Conservation (phyloP, 2,888 invertebrate species). For the Drosophila atripex region DNA sequence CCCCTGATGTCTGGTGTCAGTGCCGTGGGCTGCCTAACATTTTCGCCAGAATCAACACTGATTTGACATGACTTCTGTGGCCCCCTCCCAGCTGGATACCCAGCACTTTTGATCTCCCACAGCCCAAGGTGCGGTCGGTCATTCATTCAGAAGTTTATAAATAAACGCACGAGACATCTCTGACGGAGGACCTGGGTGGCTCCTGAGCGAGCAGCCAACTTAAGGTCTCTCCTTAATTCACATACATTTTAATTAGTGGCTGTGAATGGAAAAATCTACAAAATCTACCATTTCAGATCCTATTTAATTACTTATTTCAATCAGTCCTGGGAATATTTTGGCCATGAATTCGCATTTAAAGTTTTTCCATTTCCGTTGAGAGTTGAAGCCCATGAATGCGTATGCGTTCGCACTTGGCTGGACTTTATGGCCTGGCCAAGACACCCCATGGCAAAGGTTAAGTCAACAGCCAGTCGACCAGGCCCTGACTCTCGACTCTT, state of each 20-base stretch:
- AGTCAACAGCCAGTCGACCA: slow-evolving; percentile 38
- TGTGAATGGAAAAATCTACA: not conserved
- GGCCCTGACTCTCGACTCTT: slow-evolving; percentile 8
- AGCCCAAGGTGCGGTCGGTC: slow-evolving; percentile 73
- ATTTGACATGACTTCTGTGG: slow-evolving; percentile 78
- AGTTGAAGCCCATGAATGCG: slow-evolving; percentile 37
- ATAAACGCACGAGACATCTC: slow-evolving; percentile 50
- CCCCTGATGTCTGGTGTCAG: slow-evolving; percentile 15
- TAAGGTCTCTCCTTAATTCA: slow-evolving; percentile 5
- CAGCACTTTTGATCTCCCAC: slow-evolving; percentile 35
- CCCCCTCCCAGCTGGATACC: slow-evolving; percentile 57
- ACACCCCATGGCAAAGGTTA: slow-evolving; percentile 24
- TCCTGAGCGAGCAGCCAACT: slow-evolving; percentile 2
- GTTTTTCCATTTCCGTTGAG: slow-evolving; percentile 9
- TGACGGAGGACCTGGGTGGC: not conserved
- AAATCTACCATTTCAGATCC: not conserved
- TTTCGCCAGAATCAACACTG: slow-evolving; percentile 78
- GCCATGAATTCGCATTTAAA: not conserved
- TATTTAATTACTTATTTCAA: slow-evolving; percentile 1
- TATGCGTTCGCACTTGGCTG: slow-evolving; percentile 73
- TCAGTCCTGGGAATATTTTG: not conserved
- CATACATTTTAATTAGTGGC: slow-evolving; percentile 1
- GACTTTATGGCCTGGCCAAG: slow-evolving; percentile 57
- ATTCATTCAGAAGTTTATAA: slow-evolving; percentile 77
- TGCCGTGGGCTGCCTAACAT: slow-evolving; percentile 69